Base-by-base conservation (phyloP, 2,888 invertebrate genomes). In the Drosophila merina region DNA sequence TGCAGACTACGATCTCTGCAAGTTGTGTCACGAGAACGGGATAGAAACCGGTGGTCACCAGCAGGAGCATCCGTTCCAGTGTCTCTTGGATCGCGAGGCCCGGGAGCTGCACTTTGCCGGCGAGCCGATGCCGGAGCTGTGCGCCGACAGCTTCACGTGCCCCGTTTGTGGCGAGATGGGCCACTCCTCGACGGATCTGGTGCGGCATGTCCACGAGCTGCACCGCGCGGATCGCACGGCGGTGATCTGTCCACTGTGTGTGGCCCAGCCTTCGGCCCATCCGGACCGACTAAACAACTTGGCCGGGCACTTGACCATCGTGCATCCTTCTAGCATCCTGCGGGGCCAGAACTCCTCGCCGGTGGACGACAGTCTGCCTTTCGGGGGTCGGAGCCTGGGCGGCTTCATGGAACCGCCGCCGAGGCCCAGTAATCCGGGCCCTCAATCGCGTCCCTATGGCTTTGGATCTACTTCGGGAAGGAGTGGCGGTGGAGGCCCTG, bases 91-190 rank as follows among this genome's bases (percentile, higher is more conserved):
- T 25, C 56, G 60, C 0, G 68, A 57, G 0, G 71, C 73, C 0
- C 56, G 58, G 0, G 68, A 70, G 47, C 26, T 87, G 1, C 58
- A 66, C 55, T 84, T 77, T 31, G 64, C 9, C 36, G 85, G 76
- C 2, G 76, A 69, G 8, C 38, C 36, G 0, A 57, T 77, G 0
- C 72, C 85, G 8, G 48, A 42, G 0, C 8, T 80, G 12, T 66
- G 63, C 7, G 79, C 88, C 4, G 76, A 76, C 2, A 81, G 81
- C 57, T 82, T 81, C 49, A 85, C 86, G 0, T 78, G 78, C 7
- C 77, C 78, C 3, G 14, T 70, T 1, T 78, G 78, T 52, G 75
- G 77, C 42, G 38, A 48, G 0, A 30, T 80, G 72, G 78, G 78
- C 0, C 48, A 57, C 14, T 36, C 64, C 0, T 4, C 30, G 2